Base-by-base conservation (phyloP, 2,888 invertebrate genomes). In the Megastigmus dorsalis region DNA sequence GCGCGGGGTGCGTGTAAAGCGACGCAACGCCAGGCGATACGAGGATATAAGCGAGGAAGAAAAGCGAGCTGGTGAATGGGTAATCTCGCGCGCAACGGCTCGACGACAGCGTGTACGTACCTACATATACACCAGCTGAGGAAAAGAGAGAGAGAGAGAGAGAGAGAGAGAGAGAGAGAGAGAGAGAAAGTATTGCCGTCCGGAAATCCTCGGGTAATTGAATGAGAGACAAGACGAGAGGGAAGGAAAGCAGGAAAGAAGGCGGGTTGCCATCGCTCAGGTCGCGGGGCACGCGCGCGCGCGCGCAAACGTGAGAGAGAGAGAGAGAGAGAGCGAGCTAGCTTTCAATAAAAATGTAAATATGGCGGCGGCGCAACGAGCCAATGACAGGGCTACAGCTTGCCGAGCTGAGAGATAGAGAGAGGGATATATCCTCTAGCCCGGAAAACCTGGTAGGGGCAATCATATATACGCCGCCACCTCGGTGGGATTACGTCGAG, bases 301-400 rank as follows among this genome's bases (percentile, higher is more conserved):
- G 26, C 26, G 41, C 54, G 52, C n/a, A n/a, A n/a, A n/a, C n/a
- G n/a, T n/a, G n/a, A n/a, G n/a, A n/a, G n/a, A n/a, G n/a, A n/a
- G n/a, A n/a, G n/a, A n/a, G n/a, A n/a, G n/a, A n/a, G n/a, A n/a
- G 54, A 41, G 45, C 23, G 23, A 48, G 38, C 45, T 84, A 85
- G 86, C 87, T 88, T 88, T 88, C 88, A 87, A 88, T 88, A 88
- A 88, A 88, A 88, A 88, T 88, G 88, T 88, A 88, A 88, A 88
- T 88, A 88, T 88, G 88, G 86, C 87, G 84, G 86, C 86, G 82
- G 82, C 84, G 81, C 83, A 86, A 84, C 85, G 86, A 86, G 85
- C 87, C 87, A 87, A 87, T 87, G 87, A 87, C 87, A 86, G 75
- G 52, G 52, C 60, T 41, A 65, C 30, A 43, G 66, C 41, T 54